phyloP scores from a whole-genome alignment of 2,888 invertebrate genomes.

The Parelbella ahira region DNA sequence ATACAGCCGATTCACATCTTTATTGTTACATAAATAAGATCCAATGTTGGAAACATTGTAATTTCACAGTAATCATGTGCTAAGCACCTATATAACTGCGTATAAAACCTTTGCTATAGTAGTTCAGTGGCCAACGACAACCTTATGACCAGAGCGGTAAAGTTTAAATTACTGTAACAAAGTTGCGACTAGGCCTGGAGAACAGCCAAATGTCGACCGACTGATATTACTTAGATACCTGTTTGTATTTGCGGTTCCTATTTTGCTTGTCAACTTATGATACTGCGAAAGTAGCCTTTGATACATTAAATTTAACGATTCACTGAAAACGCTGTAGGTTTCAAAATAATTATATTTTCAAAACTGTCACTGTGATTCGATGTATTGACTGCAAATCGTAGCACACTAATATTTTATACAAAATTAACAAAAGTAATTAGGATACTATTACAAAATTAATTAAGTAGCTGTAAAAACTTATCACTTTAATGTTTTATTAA shows the following conservation, averaged over 20 bases:
- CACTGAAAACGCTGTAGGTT: too few relatives aligned
- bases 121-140: not conserved
- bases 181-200: slow-evolving; percentile 14
- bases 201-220: slow-evolving; percentile 21
- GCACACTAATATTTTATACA: too few relatives aligned
- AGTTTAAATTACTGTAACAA: slow-evolving; percentile 3
- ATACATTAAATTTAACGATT: slow-evolving; percentile 14
- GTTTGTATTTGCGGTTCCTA: slow-evolving; percentile 25
- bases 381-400: too few relatives aligned
- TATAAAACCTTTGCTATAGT: slow-evolving; percentile 1
- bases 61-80: slow-evolving; percentile 10
- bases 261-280: slow-evolving; percentile 19
- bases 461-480: too few relatives aligned
- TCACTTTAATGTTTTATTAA: too few relatives aligned
- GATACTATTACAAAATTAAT: too few relatives aligned
- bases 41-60: not conserved
- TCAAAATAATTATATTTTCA: too few relatives aligned
- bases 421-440: too few relatives aligned
- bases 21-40: not conserved
- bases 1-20: not conserved
- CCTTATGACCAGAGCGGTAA: slow-evolving; percentile 8
- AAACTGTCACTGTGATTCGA: too few relatives aligned
- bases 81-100: slow-evolving; percentile 15
- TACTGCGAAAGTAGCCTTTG: slow-evolving; percentile 16
- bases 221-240: slow-evolving; percentile 20